phyloP scores from a whole-genome alignment of 2,888 invertebrate genomes.

The Notodonta ziczac region DNA sequence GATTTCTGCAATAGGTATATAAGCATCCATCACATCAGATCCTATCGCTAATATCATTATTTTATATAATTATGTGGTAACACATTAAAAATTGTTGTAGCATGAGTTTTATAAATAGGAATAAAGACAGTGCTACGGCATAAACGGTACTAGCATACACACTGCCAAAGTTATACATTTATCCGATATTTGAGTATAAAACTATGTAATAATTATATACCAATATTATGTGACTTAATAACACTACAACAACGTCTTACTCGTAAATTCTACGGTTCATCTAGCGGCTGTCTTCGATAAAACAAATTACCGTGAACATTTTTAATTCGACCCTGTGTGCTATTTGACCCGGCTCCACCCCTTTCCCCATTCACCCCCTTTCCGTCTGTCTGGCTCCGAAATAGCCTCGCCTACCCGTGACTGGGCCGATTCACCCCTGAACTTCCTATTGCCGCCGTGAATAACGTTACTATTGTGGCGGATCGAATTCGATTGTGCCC shows the following conservation, averaged over 20 bases:
- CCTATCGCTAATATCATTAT: no score
- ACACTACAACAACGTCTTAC: not conserved
- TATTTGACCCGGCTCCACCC: not conserved
- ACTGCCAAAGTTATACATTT: no score
- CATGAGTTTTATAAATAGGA: no score
- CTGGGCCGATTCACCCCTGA: conserved; percentile 1
- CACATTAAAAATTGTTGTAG: no score
- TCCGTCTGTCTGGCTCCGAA: conserved; percentile 3
- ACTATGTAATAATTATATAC: not conserved
- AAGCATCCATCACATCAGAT: no score
- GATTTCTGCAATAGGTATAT: no score
- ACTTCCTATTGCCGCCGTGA: not conserved
- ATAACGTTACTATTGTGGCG: not conserved
- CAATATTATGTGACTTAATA: not conserved
- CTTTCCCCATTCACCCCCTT: not conserved
- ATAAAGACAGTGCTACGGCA: no score
- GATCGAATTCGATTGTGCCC: not conserved
- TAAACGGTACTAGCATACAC: no score
- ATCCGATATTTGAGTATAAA: not conserved
- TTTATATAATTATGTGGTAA: no score
- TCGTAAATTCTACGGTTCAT: not conserved
- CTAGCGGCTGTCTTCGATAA: not conserved
- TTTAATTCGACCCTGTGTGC: conserved; percentile 4
- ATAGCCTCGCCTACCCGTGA: conserved; percentile 2
- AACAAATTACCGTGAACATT: not conserved